Evolutionary conservation across 1,140 invertebrate genomes (phyloP).

Genomic region (Drosophila parabipectinata): DNA sequence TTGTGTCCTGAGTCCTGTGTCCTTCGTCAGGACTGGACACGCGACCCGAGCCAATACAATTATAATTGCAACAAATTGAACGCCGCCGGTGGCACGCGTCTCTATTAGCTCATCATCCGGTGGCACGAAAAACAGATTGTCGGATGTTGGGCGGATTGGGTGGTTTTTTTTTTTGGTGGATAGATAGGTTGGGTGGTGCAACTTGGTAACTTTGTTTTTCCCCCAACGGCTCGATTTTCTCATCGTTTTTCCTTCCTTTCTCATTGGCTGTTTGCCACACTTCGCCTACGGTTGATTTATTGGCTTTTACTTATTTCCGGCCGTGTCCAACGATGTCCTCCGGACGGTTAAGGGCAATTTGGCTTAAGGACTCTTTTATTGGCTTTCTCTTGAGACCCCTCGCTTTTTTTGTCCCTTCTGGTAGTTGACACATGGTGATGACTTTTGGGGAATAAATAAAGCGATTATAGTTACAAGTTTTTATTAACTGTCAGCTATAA

Average conservation of each 20-base stretch:
- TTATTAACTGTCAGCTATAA: neutral
- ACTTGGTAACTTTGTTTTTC: conserved; percentile 14
- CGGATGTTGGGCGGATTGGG: neutral
- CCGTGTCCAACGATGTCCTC: conserved; percentile 27
- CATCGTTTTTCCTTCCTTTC: conserved; percentile 1
- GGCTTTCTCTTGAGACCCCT: conserved; percentile 16
- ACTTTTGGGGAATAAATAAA: conserved; percentile 11
- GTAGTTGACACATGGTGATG: conserved; percentile 22
- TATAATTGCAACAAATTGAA: conserved; percentile 80
- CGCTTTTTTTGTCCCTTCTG: conserved; percentile 26
- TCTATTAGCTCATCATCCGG: conserved; percentile 69
- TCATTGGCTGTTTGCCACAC: conserved; percentile 30
- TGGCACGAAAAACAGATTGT: conserved; percentile 39
- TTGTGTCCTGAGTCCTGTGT: conserved; percentile 44
- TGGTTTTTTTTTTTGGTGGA: neutral
- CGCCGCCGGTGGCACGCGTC: conserved; percentile 64
- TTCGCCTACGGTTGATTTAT: conserved; percentile 65
- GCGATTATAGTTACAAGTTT: neutral
- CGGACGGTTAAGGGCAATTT: conserved; percentile 31
- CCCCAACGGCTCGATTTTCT: conserved; percentile 3
- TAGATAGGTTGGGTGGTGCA: neutral
- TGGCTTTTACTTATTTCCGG: conserved; percentile 78
- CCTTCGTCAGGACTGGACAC: conserved; percentile 36
- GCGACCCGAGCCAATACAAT: conserved; percentile 66
- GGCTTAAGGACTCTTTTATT: conserved; percentile 52